Base-by-base conservation (phyloP, 2,888 invertebrate genomes). In the Ditylenchus weischeri region DNA sequence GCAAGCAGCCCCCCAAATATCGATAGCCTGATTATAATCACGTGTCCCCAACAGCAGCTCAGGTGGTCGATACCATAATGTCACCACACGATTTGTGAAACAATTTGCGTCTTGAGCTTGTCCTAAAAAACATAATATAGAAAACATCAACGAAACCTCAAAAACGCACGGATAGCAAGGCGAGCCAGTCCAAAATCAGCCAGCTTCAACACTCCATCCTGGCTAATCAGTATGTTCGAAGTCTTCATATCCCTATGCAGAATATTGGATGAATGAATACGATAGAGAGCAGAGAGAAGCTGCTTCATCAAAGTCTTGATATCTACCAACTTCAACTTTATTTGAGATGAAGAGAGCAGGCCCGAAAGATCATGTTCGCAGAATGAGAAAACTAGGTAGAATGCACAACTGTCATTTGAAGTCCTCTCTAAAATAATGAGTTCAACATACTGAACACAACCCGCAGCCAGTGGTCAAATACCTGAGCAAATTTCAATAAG, bases 301-400 rank as follows among this genome's bases (percentile, higher is more conserved):
- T 78, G 79, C 68, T 91, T 90, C 88, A 91, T 89, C 18, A 91
- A 92, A 85, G 92, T 93, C 83, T 98, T 98, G 38, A 95, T 93
- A 86, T 96, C 94, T 0, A 93, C 93, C 62, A 95, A 88, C 79
- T 90, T 91, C 84, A 98, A 95, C 86, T 93, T 93, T 0, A 98
- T 93, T 84, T 92, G 91, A 19, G 90, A 13, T 15, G 65, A 63
- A 50, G 60, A 60, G 10, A 98, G 84, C 51, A 98, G 86, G 0
- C 96, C 98, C 8, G 96, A 96, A 74, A 98, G 87, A 86, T 98
- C 98, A 81, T 98, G 96, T 83, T 98, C 96, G 84, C 95, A 96
- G 83, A 96, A 98, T 79, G 98, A 95, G 84, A 98, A 98, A 5
- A 98, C 92, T 69, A 98, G 86, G 83, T 93, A 98, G 84, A 93